These are phyloP conservation scores for Crocodylus rhombifer DNA, from an alignment of 2,797 vertebrate genomes.

Conservation along the genomic window DNA sequence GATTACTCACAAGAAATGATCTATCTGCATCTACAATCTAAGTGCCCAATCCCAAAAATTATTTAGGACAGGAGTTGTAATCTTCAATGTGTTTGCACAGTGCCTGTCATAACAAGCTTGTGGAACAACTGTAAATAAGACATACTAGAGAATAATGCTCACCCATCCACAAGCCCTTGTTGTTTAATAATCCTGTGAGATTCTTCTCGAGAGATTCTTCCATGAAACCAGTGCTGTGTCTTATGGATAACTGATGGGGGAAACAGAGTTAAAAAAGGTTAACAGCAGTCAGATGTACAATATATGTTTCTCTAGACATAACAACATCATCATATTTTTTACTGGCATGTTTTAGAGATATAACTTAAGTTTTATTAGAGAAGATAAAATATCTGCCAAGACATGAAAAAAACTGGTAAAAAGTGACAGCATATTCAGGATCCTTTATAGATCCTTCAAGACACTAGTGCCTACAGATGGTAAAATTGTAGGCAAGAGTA, in stretches of 20 bases:
- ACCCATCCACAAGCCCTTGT: conserved; percentile 98
- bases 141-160: conserved; percentile 56
- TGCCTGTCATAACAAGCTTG: background rate
- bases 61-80: background rate
- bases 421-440: background rate
- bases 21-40: background rate
- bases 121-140: background rate
- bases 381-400: background rate
- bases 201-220: conserved; percentile 96
- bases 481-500: no score
- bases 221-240: conserved; percentile 98
- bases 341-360: conserved; percentile 57
- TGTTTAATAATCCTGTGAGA: conserved; percentile 96
- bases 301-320: background rate
- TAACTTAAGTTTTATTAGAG: conserved; percentile 26
- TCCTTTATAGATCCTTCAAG: background rate
- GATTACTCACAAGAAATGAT: background rate
- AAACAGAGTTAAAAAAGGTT: background rate
- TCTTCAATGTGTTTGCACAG: background rate
- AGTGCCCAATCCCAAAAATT: background rate
- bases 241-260: conserved; percentile 91
- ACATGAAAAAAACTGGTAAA: no score
- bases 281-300: background rate
- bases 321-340: background rate
- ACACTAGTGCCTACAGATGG: background rate